Evolutionary conservation across 2,888 invertebrate genomes (phyloP).

Genomic region (Oscheius onirici): DNA sequence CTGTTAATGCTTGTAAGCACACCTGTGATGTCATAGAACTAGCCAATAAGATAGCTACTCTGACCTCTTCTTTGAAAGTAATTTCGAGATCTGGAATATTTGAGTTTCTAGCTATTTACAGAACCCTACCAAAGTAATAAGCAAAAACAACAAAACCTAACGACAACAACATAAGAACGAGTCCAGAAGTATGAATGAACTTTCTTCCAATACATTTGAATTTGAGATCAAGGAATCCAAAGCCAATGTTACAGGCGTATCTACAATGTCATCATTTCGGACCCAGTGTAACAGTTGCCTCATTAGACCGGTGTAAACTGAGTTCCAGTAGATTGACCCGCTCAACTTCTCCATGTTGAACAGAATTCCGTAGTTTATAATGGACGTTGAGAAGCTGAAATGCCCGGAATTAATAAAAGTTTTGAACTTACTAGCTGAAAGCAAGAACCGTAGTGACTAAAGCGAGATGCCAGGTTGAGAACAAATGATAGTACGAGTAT

Average conservation of each 20-base stretch:
- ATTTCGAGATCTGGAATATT: constrained; percentile 45
- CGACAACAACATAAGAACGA: constrained; percentile 47
- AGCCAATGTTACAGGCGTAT: constrained; percentile 44
- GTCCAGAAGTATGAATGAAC: constrained; percentile 50
- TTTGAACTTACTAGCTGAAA: constrained; percentile 45
- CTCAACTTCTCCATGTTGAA: constrained; percentile 69
- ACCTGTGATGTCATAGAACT: constrained; percentile 55
- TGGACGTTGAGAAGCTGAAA: constrained; percentile 54
- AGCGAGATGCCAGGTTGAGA: constrained; percentile 37
- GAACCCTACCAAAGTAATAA: constrained; percentile 38
- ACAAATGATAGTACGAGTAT: constrained; percentile 48
- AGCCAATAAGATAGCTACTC: constrained; percentile 46
- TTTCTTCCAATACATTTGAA: constrained; percentile 49
- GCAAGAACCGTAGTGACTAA: constrained; percentile 42
- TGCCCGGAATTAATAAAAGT: background rate
- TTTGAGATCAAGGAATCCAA: constrained; percentile 45
- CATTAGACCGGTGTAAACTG: constrained; percentile 49
- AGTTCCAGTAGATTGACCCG: constrained; percentile 62
- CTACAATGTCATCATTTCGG: constrained; percentile 19
- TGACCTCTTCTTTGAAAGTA: constrained; percentile 48
- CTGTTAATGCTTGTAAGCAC: background rate
- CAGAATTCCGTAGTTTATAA: constrained; percentile 65
- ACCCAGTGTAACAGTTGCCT: constrained; percentile 10
- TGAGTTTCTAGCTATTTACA: background rate
- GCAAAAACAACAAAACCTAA: constrained; percentile 46